Evolutionary conservation across 1,140 invertebrate species (phyloP), one percentile per base, ranked within the genome.

Genomic region (Euura lappo): DNA sequence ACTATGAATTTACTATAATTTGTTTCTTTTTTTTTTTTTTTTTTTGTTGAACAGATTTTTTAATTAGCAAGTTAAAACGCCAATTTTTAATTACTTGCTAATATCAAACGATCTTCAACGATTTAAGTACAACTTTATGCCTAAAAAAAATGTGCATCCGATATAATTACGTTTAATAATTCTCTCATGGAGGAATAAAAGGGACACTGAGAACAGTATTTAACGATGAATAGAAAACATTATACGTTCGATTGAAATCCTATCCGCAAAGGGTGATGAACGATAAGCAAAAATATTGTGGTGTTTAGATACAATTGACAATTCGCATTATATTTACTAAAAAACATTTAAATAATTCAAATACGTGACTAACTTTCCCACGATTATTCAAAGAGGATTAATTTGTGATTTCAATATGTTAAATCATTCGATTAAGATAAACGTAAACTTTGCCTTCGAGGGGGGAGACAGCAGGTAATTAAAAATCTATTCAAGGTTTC

Each of bases 1-100:
- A 60, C 13, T 60, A 60, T 60, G 51, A 60, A 60, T 60, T 60
- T 60, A n/a, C 51, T 60, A 60, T n/a, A 60, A 60, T 1, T 60
- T 60, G 51, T 11, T 60, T 60, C 6, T 11, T 60, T 60, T 60
- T 60, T 60, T 60, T 60, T 11, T 60, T 60, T 60, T 60, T 60
- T 60, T 60, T 60, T 60, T 60, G 3, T 60, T 60, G 3, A 8
- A 60, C 51, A 11, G 51, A 60, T 8, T 60, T 60, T n/a, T 11
- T 60, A 11, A 60, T 60, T 60, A 8, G 51, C 13, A 60, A 60
- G 51, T 60, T 11, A 60, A 60, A 60, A 60, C 10, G 51, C 10
- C 51, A 60, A 60, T 60, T n/a, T 11, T 60, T n/a, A 60, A 60
- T 60, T 60, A 60, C 51, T 60, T 60, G 51, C 51, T 60, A 60